Base-by-base conservation (phyloP, 2,888 invertebrate species). In the Perizoma affinitatum region DNA sequence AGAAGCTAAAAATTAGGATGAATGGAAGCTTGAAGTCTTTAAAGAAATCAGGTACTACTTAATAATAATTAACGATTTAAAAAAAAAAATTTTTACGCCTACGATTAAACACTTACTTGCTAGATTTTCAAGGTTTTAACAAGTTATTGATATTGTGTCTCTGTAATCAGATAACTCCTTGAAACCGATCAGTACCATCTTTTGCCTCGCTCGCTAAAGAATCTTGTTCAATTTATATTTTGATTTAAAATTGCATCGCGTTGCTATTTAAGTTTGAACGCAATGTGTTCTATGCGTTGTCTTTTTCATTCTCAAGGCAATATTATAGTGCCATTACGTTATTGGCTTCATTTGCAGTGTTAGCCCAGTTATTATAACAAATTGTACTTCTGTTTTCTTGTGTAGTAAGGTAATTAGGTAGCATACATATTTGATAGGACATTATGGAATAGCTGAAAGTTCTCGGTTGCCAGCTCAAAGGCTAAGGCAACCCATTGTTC, bases 151-250 rank as follows among this genome's bases (percentile, higher is more conserved):
- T 69, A 70, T 66, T 70, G 1, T 38, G 49, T 38, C 7, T 4
- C 0, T 78, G 76, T 74, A 77, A 81, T 81, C 80, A 72, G 77
- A 80, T 80, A 76, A 78, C 77, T 80, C 68, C 75, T 72, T 74
- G 74, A 77, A 73, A 73, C 74, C 73, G 78, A 82, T 80, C 76
- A 68, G 74, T 75, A 82, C 84, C 83, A 83, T 77, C 76, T 80
- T 81, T 82, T 80, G 84, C 80, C 80, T 75, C 71, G 51, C 43
- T 60, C 50, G 42, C 49, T 52, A 47, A 61, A 51, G 62, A 49
- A 57, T 58, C 55, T 46, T 8, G 42, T 52, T 47, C 10, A 58
- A 40, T 53, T 49, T 49, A 50, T 58, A 48, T 66, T 56, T 61
- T 3, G 22, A 52, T 62, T 52, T 58, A 57, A 55, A 57, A 38